Evolutionary conservation across 2,888 invertebrate species (phyloP).

Genomic region (Dioctria rufipes): DNA sequence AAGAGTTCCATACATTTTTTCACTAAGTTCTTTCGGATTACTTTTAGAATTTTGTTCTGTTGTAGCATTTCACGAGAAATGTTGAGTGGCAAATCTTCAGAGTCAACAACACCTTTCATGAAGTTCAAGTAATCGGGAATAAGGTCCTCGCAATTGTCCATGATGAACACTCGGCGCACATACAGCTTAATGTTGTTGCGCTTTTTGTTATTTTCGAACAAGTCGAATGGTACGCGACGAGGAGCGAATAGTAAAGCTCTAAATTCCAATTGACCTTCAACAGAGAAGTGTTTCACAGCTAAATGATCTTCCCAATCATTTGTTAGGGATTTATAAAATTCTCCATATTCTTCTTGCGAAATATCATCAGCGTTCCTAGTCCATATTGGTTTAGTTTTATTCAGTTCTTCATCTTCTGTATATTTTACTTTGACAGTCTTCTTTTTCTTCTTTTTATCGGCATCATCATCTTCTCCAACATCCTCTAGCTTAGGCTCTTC

Average conservation of each 20-base stretch:
- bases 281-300: conserved; percentile 95
- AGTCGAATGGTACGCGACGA: conserved; percentile 94
- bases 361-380: conserved; percentile 97
- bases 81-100: conserved; percentile 97
- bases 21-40: conserved; percentile 81
- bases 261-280: conserved; percentile 95
- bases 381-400: conserved; percentile 99
- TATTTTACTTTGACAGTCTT: conserved; percentile 99
- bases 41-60: conserved; percentile 97
- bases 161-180: conserved; percentile 98
- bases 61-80: conserved; percentile 99
- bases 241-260: conserved; percentile 93
- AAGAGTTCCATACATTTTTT: too few relatives aligned
- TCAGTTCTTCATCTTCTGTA: conserved; percentile 97
- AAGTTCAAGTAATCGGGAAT: conserved; percentile 98
- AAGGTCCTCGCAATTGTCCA: conserved; percentile 99
- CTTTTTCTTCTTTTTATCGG: conserved; percentile 83
- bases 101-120: conserved; percentile 98
- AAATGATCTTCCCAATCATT: conserved; percentile 99
- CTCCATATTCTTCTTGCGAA: conserved; percentile 95
- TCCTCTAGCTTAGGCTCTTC: conserved; percentile 74
- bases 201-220: conserved; percentile 98
- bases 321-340: conserved; percentile 97
- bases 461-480: conserved; percentile 76
- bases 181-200: conserved; percentile 99